Percentiles rank a stretch among this genome's conserved stretches.
Conservation (phyloP, 2,113 vertebrate species). For the Rhabdornis inornatus region DNA sequence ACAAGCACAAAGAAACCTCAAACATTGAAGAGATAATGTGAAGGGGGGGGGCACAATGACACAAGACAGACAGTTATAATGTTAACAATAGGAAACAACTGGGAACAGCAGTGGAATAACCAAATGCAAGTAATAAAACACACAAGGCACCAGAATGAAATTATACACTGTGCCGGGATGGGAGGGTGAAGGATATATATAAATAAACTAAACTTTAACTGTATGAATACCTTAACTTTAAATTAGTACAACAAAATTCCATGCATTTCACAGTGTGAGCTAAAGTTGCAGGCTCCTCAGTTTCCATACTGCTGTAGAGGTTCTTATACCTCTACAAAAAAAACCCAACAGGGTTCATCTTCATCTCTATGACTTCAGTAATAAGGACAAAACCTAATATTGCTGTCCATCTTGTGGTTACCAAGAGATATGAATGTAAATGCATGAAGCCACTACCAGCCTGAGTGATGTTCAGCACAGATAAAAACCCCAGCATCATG, state of each 20-base stretch:
- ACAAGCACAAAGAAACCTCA: background rate
- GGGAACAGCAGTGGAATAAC: background rate
- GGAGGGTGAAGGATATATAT: accelerated
- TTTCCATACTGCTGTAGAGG: background rate
- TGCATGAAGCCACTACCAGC: background rate
- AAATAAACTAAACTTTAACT: background rate
- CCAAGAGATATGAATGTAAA: background rate
- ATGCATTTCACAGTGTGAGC: background rate
- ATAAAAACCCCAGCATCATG: background rate
- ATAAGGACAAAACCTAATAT: background rate
- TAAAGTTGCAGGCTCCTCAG: background rate
- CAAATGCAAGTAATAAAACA: background rate
- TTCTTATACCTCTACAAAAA: background rate
- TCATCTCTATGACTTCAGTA: background rate
- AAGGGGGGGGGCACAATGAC: background rate
- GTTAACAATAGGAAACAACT: background rate
- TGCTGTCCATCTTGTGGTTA: background rate
- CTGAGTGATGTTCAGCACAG: background rate
- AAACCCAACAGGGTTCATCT: background rate
- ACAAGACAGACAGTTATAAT: background rate
- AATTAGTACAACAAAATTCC: background rate
- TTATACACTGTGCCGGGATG: background rate
- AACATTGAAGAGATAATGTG: background rate
- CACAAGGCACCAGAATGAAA: background rate
- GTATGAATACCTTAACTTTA: background rate